A percentile compares a stretch with the other conserved stretches of the same genome.
phyloP scores from a whole-genome alignment of 2,113 vertebrate genomes.

The Notothenia rossii region DNA sequence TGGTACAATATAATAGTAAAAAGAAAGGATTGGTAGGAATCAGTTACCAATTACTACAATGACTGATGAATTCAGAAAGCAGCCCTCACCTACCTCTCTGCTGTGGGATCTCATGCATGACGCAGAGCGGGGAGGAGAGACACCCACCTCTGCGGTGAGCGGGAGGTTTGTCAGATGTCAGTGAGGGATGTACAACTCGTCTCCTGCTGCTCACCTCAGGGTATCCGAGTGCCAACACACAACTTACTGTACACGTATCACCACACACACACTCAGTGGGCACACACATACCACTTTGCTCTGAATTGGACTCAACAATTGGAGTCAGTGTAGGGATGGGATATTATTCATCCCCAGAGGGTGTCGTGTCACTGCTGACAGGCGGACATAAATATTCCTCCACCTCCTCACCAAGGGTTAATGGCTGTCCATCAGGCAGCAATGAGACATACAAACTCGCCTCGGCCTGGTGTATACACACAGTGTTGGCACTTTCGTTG shows the following conservation, averaged over 20 bases:
- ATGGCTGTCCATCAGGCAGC: slow-evolving; percentile 80
- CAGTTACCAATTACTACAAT: not conserved
- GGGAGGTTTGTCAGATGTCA: slow-evolving; percentile 70
- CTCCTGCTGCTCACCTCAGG: slow-evolving; percentile 73
- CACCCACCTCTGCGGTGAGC: slow-evolving; percentile 48
- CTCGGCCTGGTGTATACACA: slow-evolving; percentile 23
- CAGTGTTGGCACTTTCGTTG: slow-evolving; percentile 45
- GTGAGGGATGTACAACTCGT: slow-evolving; percentile 70
- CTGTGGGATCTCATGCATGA: not conserved
- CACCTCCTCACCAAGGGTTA: slow-evolving; percentile 80
- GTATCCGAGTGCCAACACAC: slow-evolving; percentile 54
- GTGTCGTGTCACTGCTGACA: slow-evolving; percentile 76
- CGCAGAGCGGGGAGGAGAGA: slow-evolving; percentile 7
- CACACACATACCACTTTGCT: slow-evolving; percentile 43
- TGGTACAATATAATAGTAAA: not conserved
- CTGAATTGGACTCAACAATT: slow-evolving; percentile 67
- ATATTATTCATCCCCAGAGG: slow-evolving; percentile 79
- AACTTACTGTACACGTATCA: not conserved
- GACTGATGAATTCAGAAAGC: not conserved
- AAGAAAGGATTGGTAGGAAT: not conserved
- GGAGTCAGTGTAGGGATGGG: slow-evolving; percentile 68
- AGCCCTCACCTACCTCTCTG: not conserved
- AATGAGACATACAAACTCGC: slow-evolving; percentile 46
- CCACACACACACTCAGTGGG: slow-evolving; percentile 14
- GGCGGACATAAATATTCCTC: slow-evolving; percentile 81